Base-by-base conservation (phyloP, 2,113 vertebrate genomes). In the Scolopax mira region DNA sequence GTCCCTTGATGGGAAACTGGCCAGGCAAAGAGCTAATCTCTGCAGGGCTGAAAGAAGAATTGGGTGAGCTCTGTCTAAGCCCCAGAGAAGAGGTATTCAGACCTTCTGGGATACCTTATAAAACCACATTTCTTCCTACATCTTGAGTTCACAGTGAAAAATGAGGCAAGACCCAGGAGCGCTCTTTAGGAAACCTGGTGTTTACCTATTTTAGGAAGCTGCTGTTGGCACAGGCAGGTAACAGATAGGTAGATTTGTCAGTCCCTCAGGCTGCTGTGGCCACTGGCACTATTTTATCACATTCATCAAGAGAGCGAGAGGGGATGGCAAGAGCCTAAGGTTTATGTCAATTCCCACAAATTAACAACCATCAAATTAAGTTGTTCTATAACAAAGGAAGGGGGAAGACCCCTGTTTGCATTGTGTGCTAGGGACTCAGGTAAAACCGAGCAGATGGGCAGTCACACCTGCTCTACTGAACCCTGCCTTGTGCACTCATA, bases 171-270 rank as follows among this genome's bases (percentile, higher is more conserved):
- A 65, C 67, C 54, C 3, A 0, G 64, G 31, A 83, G 46, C 30
- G 19, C 58, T 90, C 62, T 93, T 73, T 23, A 64, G 54, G 69
- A 80, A 90, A 64, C 31, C 10, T 64, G 46, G 8, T 89, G 31
- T 67, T 78, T 92, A 62, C 52, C 48, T 35, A 31, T 74, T 66
- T 66, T 84, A 67, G 78, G 79, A 81, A 89, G 13, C 35, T 42
- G 33, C 69, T 72, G 33, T 74, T 89, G 61, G 69, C 48, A 66
- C 79, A 79, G 64, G 49, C 31, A 62, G 42, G 58, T 84, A 61
- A 92, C 48, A 69, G 27, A 60, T 15, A 74, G 48, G 64, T 73
- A 44, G 85, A 35, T 84, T 60, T 67, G 37, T 96, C 69, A 88
- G 27, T n/a, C 35, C 23, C 46, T 83, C 67, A 35, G 86, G 64